phyloP scores from a whole-genome alignment of 2,113 vertebrate species.

The Ifrita kowaldi region DNA sequence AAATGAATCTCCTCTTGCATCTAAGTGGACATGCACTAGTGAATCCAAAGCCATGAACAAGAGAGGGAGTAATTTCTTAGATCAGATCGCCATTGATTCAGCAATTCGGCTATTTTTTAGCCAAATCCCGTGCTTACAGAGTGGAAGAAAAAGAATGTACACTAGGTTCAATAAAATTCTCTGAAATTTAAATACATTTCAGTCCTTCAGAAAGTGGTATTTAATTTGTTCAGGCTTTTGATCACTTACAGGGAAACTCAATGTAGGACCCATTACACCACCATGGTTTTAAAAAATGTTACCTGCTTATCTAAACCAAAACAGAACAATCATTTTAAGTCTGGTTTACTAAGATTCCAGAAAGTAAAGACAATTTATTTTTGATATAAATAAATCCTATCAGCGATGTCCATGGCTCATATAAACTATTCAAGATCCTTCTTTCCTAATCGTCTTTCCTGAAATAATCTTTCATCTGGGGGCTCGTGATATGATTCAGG shows the following conservation, averaged over 20 bases:
- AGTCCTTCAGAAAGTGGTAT: not conserved
- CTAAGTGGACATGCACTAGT: not conserved
- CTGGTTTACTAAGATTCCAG: constrained; percentile 11
- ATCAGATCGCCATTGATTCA: not conserved
- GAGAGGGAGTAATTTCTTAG: not conserved
- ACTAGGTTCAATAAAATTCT: not conserved
- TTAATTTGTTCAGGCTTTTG: not conserved
- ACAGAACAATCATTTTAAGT: not conserved
- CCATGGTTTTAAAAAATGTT: not conserved
- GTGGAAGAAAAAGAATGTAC: not conserved
- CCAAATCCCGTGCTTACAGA: not conserved
- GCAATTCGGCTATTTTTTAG: not conserved
- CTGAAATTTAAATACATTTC: not conserved
- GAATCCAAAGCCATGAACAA: not conserved
- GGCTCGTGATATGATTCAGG: constrained; percentile 46
- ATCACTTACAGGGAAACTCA: not conserved
- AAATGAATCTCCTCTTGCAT: not conserved
- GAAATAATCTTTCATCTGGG: constrained; percentile 69
- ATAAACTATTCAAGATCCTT: constrained; percentile 54
- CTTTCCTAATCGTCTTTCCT: constrained; percentile 47
- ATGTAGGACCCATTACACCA: not conserved
- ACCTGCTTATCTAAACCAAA: not conserved
- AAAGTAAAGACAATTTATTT: constrained; percentile 46
- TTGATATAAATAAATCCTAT: constrained; percentile 41
- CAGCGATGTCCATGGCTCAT: not conserved